Base-by-base conservation (phyloP, 2,113 vertebrate species). In the Balaenoptera acutorostrata region DNA sequence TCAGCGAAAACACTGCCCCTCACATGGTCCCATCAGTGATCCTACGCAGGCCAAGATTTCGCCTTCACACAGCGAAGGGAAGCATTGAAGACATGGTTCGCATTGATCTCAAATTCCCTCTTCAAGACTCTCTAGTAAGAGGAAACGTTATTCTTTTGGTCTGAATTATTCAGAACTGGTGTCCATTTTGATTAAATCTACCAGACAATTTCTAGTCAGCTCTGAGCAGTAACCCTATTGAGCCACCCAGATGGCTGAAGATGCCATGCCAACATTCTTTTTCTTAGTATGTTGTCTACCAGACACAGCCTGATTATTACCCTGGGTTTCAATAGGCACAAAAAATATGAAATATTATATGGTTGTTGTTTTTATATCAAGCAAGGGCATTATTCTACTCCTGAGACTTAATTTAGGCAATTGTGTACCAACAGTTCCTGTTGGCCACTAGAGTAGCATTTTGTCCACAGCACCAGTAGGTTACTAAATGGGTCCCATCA, bases 151-250 rank as follows among this genome's bases (percentile, higher is more conserved):
- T 36, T 95, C 57, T 94, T 83, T 80, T 59, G 57, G 23, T 88
- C 49, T 96, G 66, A 92, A 88, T 78, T 55, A 72, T 80, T 57
- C 88, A 94, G 41, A 80, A 88, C 18, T 68, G 93, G 57, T 83
- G 20, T 80, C 64, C 96, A 44, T 57, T 96, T 93, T 88, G n/a
- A 95, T 75, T 87, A 92, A 57, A 92, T 52, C 49, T 36, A 71
- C 74, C 46, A 90, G 74, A 44, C 23, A 81, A 68, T 88, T 72
- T 90, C 36, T 90, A 57, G 64, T 78, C 69, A 94, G 72, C 68
- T 83, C 27, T 78, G n/a, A 88, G 41, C 64, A 61, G 52, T 91
- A 91, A 81, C 93, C 49, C 6, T 84, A 82, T 25, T 93, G 68
- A 78, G 52, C 39, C 13, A 36, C 41, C n/a, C 90, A 93, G 77